phyloP scores from a whole-genome alignment of 2,113 vertebrate genomes.

The Trematomus loennbergii region DNA sequence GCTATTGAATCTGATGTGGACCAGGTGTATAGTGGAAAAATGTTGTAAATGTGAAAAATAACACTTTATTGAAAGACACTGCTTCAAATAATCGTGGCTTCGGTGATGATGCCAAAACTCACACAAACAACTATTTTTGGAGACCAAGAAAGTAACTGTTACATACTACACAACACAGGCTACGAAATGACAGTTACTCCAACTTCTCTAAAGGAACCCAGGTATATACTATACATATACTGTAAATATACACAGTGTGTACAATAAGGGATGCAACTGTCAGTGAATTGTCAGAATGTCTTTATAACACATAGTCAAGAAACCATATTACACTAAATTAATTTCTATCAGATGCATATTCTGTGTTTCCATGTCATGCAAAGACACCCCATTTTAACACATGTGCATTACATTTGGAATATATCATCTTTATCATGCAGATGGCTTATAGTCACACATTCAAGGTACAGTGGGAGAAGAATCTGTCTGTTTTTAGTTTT shows the following conservation, averaged over 20 bases:
- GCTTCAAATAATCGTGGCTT: slow-evolving; percentile 18
- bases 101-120: background rate
- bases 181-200: slow-evolving; percentile 2
- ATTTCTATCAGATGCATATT: slow-evolving; percentile 7
- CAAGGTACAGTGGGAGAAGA: background rate
- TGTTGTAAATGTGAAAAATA: slow-evolving; percentile 15
- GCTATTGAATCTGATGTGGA: slow-evolving; percentile 14
- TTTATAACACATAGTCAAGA: slow-evolving; percentile 14
- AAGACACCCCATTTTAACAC: slow-evolving; percentile 21
- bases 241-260: slow-evolving; percentile 33
- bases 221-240: slow-evolving; percentile 19
- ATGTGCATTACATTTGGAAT: slow-evolving; percentile 18
- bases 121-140: slow-evolving; percentile 25
- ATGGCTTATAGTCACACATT: background rate
- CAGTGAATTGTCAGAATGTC: slow-evolving; percentile 3
- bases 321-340: slow-evolving; percentile 5
- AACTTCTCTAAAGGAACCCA: slow-evolving; percentile 25
- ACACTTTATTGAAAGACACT: slow-evolving; percentile 10
- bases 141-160: slow-evolving; percentile 2
- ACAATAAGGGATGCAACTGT: slow-evolving; percentile 6
- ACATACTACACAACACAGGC: slow-evolving; percentile 9
- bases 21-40: background rate
- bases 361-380: slow-evolving; percentile 12
- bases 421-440: background rate
- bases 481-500: background rate